Evolutionary conservation across 2,888 invertebrate genomes (phyloP), one percentile per base, ranked within the genome.

Genomic region (Hypsopygia costalis): DNA sequence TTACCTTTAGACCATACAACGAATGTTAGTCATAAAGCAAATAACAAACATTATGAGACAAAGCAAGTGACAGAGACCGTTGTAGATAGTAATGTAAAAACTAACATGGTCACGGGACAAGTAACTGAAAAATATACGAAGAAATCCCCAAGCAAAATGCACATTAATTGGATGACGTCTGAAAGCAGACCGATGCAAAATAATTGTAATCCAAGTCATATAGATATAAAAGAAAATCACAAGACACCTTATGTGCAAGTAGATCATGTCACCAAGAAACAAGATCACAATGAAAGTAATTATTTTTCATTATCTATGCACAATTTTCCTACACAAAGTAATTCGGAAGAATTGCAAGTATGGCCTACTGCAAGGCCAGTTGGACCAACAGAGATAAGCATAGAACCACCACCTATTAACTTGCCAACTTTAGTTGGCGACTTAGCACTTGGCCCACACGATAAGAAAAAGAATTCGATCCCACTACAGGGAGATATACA

Each of bases 81-180:
- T 37, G 39, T 62, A 11, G 70, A 72, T 41, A 64, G 54, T 41
- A 59, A 51, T 27, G 49, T 69, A 34, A 87, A 88, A 60, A 36
- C 72, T 3, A 69, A 69, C 53, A 60, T 63, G 40, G 52, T 51
- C 6, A 61, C 62, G 16, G 58, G 63, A 41, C 70, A 77, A 45
- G 52, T 69, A 38, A 48, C 72, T 27, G 87, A 87, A 43, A 87
- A 87, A 47, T 86, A 73, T 54, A 77, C 80, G 0, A 88, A 88
- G 50, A 88, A 87, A 47, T 82, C 82, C 4, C 82, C 85, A 1
- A 82, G 56, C 42, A 88, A 88, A 72, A 86, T 78, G 79, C 88
- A 87, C 46, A 88, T 88, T 22, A 88, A 88, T 54, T 88, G 88
- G 88, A 88, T 88, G 88, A 88, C 88, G 11, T 88, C 88, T 10